Evolutionary conservation across 1,140 invertebrate genomes (phyloP), one percentile per base, ranked within the genome.

Genomic region (Drosophila persimilis): DNA sequence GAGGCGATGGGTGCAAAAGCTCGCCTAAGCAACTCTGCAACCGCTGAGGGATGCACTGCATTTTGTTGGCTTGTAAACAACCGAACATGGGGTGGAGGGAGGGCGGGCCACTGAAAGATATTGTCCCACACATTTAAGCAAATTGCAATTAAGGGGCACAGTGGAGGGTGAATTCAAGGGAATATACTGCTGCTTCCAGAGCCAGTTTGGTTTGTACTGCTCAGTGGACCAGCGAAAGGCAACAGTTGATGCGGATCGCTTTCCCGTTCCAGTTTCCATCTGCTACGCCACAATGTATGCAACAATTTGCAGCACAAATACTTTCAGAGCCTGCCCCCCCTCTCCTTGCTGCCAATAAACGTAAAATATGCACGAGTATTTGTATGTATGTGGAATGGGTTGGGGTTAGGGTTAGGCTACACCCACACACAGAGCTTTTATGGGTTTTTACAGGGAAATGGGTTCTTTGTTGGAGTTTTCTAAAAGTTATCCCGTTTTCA

Each of bases 201-300:
- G 65, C 41, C 60, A 72, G 70, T 65, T 31, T 24, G 9, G 13
- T 48, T 26, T 17, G 9, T 48, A 4, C 22, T 9, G 8, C 8
- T 31, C 31, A 0, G 31, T 9, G 31, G 3, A 9, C 31, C 31
- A 9, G 6, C 29, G 6, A 15, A 17, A 8, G 5, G 11, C 17
- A 9, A 5, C n/a, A 29, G 29, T 26, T 26, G 24, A 26, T 26
- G 24, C 24, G 24, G 24, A 26, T 26, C 24, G 24, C 24, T 26
- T 26, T 0, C 24, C 4, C 4, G 0, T 26, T 5, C 24, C 47
- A 26, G 17, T 58, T 72, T 0, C 17, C 17, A 17, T 17, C 48
- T 72, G 80, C 80, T 86, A 78, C 70, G 77, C 77, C 77, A 78
- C 81, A 86, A 77, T 88, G 81, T 86, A 86, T 86, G 81, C 83